phyloP scores from a whole-genome alignment of 2,888 invertebrate species.

The Hartigia nigra region DNA sequence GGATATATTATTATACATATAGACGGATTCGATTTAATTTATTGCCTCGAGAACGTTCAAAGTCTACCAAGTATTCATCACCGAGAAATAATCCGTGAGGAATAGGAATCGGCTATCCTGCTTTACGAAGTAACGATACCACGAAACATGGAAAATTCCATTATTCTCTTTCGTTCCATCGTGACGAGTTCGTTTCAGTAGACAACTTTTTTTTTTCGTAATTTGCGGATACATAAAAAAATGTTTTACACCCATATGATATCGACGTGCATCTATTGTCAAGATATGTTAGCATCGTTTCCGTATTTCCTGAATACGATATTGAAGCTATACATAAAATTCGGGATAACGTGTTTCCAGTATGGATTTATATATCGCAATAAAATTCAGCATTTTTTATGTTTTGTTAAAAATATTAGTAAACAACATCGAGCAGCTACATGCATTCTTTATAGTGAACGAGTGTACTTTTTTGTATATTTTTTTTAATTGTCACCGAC shows the following conservation, averaged over 20 bases:
- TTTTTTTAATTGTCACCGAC: too few relatives aligned
- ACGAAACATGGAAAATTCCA: too few relatives aligned
- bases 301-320: background rate
- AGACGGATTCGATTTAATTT: background rate
- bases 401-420: background rate
- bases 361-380: background rate
- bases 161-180: background rate
- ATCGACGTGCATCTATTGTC: background rate
- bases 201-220: background rate
- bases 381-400: background rate
- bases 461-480: too few relatives aligned
- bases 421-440: background rate
- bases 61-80: background rate
- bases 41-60: background rate
- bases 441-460: too few relatives aligned
- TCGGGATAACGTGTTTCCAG: background rate
- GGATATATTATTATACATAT: background rate
- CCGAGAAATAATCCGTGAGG: background rate
- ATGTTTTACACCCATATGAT: background rate
- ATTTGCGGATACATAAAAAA: background rate
- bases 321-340: background rate
- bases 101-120: background rate
- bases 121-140: background rate
- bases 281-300: background rate
- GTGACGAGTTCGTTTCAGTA: background rate